A percentile compares a stretch with the other conserved stretches of the same genome.
Evolutionary conservation across 2,888 invertebrate genomes (phyloP).

Genomic region (Actias luna): DNA sequence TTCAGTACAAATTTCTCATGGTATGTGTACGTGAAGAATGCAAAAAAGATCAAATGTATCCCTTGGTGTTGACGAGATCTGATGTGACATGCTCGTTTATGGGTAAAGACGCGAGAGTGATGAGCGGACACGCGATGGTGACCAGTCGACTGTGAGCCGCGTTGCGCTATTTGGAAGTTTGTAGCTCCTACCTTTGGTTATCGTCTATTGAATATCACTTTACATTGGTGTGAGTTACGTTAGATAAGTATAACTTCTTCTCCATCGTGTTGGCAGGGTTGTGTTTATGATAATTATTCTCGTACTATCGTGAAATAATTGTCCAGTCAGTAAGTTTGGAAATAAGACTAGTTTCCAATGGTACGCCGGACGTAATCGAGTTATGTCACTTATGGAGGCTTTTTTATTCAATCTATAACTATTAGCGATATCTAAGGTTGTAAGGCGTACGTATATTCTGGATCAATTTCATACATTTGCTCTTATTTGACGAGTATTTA

Average conservation of each 20-base stretch:
- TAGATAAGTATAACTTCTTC: background rate
- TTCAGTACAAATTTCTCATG: background rate
- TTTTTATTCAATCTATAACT: no score
- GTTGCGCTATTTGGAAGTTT: background rate
- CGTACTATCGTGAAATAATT: no score
- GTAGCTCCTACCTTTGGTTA: background rate
- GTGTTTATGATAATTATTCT: no score
- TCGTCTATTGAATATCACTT: background rate
- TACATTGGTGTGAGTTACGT: background rate
- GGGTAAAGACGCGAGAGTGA: background rate
- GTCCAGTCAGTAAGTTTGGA: no score
- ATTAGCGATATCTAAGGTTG: no score
- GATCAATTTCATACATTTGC: no score
- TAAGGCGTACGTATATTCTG: no score
- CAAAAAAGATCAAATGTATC: background rate
- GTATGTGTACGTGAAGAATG: background rate
- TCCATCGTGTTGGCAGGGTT: background rate
- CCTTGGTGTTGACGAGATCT: slow-evolving; percentile 7
- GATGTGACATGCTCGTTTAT: slow-evolving; percentile 11
- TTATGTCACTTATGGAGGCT: no score
- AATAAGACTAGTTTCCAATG: no score
- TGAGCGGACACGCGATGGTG: slow-evolving; percentile 16
- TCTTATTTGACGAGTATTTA: no score
- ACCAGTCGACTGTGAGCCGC: slow-evolving; percentile 12
- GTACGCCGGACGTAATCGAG: no score